phyloP scores from a whole-genome alignment of 2,797 vertebrate species.

The Pangasius djambal region DNA sequence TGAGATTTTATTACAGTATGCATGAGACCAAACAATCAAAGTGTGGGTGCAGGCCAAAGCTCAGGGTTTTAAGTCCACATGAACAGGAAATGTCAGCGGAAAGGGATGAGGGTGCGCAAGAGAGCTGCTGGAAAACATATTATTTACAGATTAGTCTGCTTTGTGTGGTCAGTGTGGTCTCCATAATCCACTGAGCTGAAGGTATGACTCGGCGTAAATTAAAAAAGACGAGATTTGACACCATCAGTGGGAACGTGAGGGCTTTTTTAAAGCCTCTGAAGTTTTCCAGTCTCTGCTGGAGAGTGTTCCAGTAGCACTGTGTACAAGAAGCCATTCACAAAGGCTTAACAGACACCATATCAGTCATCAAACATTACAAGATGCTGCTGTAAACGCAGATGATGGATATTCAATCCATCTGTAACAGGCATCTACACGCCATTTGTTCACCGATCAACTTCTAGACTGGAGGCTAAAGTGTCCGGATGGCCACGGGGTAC shows the following conservation, averaged over 20 bases:
- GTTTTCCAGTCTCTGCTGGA: slow-evolving; percentile 19
- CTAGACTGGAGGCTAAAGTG: slow-evolving; percentile 79
- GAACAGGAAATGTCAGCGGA: slow-evolving; percentile 21
- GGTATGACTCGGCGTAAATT: neutral
- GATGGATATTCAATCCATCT: slow-evolving; percentile 25
- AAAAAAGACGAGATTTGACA: slow-evolving; percentile 22
- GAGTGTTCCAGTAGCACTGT: slow-evolving; percentile 48
- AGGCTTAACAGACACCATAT: slow-evolving; percentile 33
- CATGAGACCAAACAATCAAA: slow-evolving; percentile 40
- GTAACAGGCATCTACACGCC: slow-evolving; percentile 19
- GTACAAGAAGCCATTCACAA: slow-evolving; percentile 35
- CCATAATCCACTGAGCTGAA: slow-evolving; percentile 36
- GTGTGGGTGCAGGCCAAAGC: slow-evolving; percentile 47
- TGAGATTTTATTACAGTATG: slow-evolving; percentile 46
- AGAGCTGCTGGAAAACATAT: slow-evolving; percentile 61
- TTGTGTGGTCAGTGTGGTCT: slow-evolving; percentile 49
- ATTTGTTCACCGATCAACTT: slow-evolving; percentile 7
- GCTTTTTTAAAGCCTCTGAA: neutral
- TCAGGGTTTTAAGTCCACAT: slow-evolving; percentile 35
- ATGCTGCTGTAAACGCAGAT: neutral
- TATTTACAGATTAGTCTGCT: slow-evolving; percentile 64
- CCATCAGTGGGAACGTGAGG: neutral
- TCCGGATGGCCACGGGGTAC: slow-evolving; percentile 94
- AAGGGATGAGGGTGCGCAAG: slow-evolving; percentile 45
- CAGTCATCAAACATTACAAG: neutral